Evolutionary conservation across 2,888 invertebrate genomes (phyloP).

Genomic region (Xestia xanthographa): DNA sequence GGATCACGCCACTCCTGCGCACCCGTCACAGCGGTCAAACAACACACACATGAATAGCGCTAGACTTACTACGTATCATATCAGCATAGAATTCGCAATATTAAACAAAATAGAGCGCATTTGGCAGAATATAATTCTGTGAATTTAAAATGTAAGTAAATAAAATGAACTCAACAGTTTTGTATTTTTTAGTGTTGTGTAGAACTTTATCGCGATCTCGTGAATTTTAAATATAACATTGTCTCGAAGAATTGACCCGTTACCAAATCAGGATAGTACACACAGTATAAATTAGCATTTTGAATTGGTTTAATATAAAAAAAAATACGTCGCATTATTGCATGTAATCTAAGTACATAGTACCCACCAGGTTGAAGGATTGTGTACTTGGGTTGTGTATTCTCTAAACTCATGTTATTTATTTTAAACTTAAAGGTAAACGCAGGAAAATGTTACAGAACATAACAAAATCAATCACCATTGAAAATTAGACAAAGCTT

Average conservation of each 20-base stretch:
- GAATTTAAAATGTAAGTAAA: neutral
- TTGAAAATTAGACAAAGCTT: neutral
- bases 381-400: no score
- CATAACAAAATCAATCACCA: neutral
- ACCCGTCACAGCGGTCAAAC: conserved; percentile 45
- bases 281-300: neutral
- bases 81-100: conserved; percentile 2
- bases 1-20: conserved; percentile 74
- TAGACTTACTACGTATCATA: neutral
- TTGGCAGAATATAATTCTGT: neutral
- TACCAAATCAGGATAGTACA: neutral
- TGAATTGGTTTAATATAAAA: neutral
- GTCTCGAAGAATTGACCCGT: neutral
- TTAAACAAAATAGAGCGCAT: neutral
- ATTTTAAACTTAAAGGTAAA: neutral
- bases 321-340: neutral
- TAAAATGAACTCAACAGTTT: neutral
- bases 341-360: neutral
- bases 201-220: neutral
- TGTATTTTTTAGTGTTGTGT: neutral
- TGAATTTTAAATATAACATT: neutral
- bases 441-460: neutral
- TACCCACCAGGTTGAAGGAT: neutral
- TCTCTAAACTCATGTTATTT: neutral
- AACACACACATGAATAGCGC: conserved; percentile 22